Evolutionary conservation across 2,113 vertebrate genomes (phyloP).

Genomic region (Oreamnos americanus): DNA sequence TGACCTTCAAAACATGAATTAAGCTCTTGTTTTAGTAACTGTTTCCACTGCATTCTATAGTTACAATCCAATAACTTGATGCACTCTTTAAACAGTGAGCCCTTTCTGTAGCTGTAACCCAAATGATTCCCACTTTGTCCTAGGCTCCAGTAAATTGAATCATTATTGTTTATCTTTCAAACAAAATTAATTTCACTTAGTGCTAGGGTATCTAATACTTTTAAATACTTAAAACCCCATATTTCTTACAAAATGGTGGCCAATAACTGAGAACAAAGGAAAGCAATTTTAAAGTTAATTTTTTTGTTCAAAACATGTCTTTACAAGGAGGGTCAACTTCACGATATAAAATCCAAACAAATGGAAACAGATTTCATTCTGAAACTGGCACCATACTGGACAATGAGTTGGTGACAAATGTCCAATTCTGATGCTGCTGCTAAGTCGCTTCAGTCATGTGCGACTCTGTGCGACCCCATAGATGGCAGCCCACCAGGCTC

Average conservation of each 20-base stretch:
- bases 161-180: constrained; percentile 16
- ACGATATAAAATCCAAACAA: not conserved
- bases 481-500: too few relatives aligned
- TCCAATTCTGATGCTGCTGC: not conserved
- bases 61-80: constrained; percentile 41
- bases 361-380: not conserved
- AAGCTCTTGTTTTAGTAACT: constrained; percentile 59
- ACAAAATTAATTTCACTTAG: constrained; percentile 45
- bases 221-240: constrained; percentile 17
- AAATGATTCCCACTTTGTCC: not conserved
- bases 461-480: too few relatives aligned
- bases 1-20: not conserved
- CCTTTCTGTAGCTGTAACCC: constrained; percentile 31
- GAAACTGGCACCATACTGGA: not conserved
- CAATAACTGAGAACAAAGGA: not conserved
- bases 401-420: not conserved
- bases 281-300: not conserved
- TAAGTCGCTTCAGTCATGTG: rapidly evolving
- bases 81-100: not conserved
- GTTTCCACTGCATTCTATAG: constrained; percentile 35
- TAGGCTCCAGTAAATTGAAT: not conserved
- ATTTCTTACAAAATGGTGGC: not conserved
- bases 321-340: not conserved
- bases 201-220: not conserved
- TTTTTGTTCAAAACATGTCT: constrained; percentile 1